phyloP scores from a whole-genome alignment of 2,797 vertebrate genomes.

The Serranus cabrilla region DNA sequence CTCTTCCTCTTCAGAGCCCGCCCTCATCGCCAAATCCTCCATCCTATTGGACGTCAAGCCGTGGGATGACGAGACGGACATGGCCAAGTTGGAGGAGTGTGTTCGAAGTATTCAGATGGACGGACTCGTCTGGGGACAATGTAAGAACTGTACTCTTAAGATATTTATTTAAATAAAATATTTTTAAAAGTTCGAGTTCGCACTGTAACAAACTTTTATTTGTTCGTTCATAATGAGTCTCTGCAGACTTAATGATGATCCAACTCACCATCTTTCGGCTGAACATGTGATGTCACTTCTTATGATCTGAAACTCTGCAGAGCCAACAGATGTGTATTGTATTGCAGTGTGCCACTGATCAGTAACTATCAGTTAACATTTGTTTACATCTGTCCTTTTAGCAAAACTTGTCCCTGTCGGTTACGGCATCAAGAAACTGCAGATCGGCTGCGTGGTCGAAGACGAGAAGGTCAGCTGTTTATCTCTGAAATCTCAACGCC shows the following conservation, averaged over 20 bases:
- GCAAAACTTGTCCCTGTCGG: conserved; percentile 96
- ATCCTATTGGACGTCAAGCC: conserved; percentile 93
- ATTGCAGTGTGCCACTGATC: too few species aligned
- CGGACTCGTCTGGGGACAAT: conserved; percentile 96
- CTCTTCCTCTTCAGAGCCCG: conserved; percentile 85
- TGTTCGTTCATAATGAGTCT: not conserved
- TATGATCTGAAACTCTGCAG: conserved; percentile 59
- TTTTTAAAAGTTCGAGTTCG: too few species aligned
- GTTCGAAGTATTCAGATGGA: conserved; percentile 94
- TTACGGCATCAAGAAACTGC: conserved; percentile 98
- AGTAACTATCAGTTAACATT: too few species aligned
- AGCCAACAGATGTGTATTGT: not conserved
- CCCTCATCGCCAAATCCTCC: conserved; percentile 94
- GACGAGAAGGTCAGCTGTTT: conserved; percentile 90
- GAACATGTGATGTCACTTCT: conserved; percentile 67
- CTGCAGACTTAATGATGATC: conserved; percentile 67
- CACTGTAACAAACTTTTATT: too few species aligned
- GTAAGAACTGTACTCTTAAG: conserved; percentile 86
- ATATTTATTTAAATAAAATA: too few species aligned
- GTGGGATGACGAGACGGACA: conserved; percentile 98
- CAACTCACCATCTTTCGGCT: conserved; percentile 81
- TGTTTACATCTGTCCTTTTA: conserved; percentile 58
- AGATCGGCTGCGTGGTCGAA: conserved; percentile 96
- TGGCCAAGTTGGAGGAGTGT: conserved; percentile 94
- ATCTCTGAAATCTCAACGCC: not conserved